A percentile compares a stretch with the other conserved stretches of the same genome.
Conservation (phyloP, 1,140 invertebrate species). For the Zaprionus davidi region DNA sequence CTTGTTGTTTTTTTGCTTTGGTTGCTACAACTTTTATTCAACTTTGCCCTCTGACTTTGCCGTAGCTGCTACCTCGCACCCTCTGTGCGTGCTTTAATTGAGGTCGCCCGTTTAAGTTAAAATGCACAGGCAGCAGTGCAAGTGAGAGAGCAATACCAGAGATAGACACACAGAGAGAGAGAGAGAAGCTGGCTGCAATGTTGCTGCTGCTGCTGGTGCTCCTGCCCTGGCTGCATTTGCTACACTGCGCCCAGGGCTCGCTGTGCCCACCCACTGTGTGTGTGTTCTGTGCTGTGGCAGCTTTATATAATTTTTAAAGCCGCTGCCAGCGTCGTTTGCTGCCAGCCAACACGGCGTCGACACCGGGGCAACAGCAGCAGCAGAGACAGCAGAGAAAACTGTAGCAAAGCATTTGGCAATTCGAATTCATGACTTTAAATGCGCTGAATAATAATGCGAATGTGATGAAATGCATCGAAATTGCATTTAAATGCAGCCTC, state of each 20-base stretch:
- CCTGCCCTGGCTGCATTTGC: slow-evolving; percentile 3
- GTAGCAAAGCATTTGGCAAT: background rate
- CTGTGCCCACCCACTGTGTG: slow-evolving; percentile 55
- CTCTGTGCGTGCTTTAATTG: slow-evolving; percentile 70
- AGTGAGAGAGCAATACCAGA: background rate
- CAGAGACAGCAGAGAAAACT: slow-evolving; percentile 11
- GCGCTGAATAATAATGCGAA: slow-evolving; percentile 32
- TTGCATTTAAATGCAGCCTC: slow-evolving; percentile 13
- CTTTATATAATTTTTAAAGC: slow-evolving; percentile 76
- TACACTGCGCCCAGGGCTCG: slow-evolving; percentile 48
- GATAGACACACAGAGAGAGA: background rate
- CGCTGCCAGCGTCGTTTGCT: slow-evolving; percentile 13
- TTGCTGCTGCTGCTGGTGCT: slow-evolving; percentile 28
- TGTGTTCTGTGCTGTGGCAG: slow-evolving; percentile 1
- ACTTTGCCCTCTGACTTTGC: slow-evolving; percentile 83
- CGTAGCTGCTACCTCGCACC: slow-evolving; percentile 10
- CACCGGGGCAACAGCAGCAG: background rate
- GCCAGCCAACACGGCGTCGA: slow-evolving; percentile 13
- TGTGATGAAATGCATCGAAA: slow-evolving; percentile 5
- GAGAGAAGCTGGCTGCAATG: slow-evolving; percentile 11
- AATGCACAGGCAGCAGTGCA: slow-evolving; percentile 36
- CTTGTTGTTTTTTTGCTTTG: slow-evolving; percentile 14
- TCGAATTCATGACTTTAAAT: slow-evolving; percentile 52
- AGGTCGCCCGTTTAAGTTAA: slow-evolving; percentile 80
- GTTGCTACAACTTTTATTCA: slow-evolving; percentile 73